Evolutionary conservation across 2,888 invertebrate genomes (phyloP), one percentile per base, ranked within the genome.

Genomic region (Eugnorisma glareosa): DNA sequence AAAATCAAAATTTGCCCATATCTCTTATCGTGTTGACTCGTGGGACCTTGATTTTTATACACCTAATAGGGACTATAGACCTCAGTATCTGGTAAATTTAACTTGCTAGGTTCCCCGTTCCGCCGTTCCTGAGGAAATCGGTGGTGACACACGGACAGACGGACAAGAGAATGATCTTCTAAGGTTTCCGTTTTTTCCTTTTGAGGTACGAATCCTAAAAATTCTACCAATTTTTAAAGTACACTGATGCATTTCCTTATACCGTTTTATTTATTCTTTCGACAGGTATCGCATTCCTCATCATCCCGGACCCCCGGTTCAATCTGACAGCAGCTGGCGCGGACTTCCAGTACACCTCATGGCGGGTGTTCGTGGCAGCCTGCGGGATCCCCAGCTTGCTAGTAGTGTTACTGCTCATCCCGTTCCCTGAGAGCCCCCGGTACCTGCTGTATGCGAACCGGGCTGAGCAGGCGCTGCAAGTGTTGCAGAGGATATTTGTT

Each of bases 281-380:
- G 88, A 2, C 92, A 96, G 96, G 96, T 72, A 96, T 96, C 82
- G 96, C 96, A 48, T 96, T 94, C 93, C 92, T 95, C 71, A 96
- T 96, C 81, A 96, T 96, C 90, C 94, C 93, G 45, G 94, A 95
- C 75, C 81, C 92, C 0, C 85, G 90, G 2, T 96, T 96, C 89
- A 94, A 95, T 85, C 86, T 95, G 57, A 93, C 95, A 7, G 89
- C 86, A 0, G 80, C 82, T 0, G 93, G 84, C 0, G 93, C 93
- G 0, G 88, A 86, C 45, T 97, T 97, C 91, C 91, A 93, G 74
- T 97, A 97, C 90, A 97, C 96, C 2, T 97, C 97, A 0, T 98
- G 98, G 98, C 92, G 97, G 6, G 95, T 97, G 28, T 98, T 98
- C 89, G 97, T 98, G 43, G 96, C 97, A 0, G 95, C 98, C 2